Evolutionary conservation across 1,140 invertebrate genomes (phyloP).

Genomic region (Papilio helenus): DNA sequence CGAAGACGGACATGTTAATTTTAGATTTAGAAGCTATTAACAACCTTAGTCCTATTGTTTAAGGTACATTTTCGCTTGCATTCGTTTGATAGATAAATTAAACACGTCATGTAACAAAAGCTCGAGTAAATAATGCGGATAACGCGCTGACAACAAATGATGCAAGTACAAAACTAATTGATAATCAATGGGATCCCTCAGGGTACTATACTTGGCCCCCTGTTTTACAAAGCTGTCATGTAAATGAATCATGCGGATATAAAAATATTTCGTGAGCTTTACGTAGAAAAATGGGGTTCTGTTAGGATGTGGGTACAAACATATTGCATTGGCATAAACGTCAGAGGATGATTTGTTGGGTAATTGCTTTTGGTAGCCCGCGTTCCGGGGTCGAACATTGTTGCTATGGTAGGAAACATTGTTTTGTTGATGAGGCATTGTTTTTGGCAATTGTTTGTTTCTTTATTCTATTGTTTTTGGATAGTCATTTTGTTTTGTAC

Average conservation of each 20-base stretch:
- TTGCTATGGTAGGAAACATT: conserved; percentile 66
- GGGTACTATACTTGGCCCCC: conserved; percentile 65
- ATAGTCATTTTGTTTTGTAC: conserved; percentile 37
- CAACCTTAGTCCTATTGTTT: conserved; percentile 46
- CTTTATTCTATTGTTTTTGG: conserved; percentile 45
- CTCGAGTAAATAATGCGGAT: conserved; percentile 78
- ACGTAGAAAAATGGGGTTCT: conserved; percentile 62
- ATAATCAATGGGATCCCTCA: conserved; percentile 77
- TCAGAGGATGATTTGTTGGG: conserved; percentile 82
- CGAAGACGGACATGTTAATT: conserved; percentile 78
- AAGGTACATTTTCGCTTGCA: conserved; percentile 53
- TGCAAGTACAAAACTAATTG: conserved; percentile 80
- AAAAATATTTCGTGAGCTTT: conserved; percentile 59
- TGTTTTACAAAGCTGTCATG: conserved; percentile 65
- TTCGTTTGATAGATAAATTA: conserved; percentile 54
- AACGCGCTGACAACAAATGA: conserved; percentile 76
- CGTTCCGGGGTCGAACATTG: conserved; percentile 58
- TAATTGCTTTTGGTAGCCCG: conserved; percentile 77
- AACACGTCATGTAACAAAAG: conserved; percentile 72
- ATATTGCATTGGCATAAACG: conserved; percentile 81
- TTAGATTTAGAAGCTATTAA: conserved; percentile 45
- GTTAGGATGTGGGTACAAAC: conserved; percentile 72
- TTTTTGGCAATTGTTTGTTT: conserved; percentile 58
- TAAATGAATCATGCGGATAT: conserved; percentile 71
- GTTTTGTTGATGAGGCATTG: conserved; percentile 75